Percentiles rank a stretch among this genome's conserved stretches.
phyloP scores from a whole-genome alignment of 2,113 vertebrate species.

The Chaetura pelagica region DNA sequence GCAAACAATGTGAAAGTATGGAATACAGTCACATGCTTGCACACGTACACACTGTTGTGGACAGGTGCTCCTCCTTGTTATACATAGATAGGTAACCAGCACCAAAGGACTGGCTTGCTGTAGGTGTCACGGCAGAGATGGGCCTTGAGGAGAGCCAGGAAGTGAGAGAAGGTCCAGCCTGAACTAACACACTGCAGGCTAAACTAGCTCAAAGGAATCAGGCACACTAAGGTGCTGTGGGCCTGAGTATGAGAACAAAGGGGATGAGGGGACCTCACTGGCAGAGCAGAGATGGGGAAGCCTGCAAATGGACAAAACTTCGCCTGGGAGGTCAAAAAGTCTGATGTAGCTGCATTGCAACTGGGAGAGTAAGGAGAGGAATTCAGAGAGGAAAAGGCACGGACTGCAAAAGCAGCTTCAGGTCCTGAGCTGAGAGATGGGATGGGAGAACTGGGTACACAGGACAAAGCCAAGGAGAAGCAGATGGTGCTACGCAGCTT shows the following conservation, averaged over 20 bases:
- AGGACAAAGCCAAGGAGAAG: slow-evolving; percentile 26
- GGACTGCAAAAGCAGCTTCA: accelerated
- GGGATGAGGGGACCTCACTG: not conserved
- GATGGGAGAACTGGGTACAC: not conserved
- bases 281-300: not conserved
- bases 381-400: not conserved
- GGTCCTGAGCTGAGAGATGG: not conserved
- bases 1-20: not conserved
- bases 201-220: not conserved
- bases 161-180: not conserved
- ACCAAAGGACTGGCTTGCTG: not conserved
- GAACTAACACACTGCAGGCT: not conserved
- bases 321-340: not conserved
- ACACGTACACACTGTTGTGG: not conserved
- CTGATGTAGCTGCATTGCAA: not conserved
- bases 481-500: slow-evolving; percentile 24
- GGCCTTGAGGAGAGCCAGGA: not conserved
- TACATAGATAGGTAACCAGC: not conserved
- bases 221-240: not conserved
- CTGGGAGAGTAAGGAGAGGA: not conserved
- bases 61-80: not conserved
- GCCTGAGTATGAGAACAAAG: not conserved
- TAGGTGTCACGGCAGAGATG: not conserved
- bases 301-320: not conserved
- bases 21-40: not conserved